Conservation (phyloP, 2,888 invertebrate genomes). For the Eledona agricola region DNA sequence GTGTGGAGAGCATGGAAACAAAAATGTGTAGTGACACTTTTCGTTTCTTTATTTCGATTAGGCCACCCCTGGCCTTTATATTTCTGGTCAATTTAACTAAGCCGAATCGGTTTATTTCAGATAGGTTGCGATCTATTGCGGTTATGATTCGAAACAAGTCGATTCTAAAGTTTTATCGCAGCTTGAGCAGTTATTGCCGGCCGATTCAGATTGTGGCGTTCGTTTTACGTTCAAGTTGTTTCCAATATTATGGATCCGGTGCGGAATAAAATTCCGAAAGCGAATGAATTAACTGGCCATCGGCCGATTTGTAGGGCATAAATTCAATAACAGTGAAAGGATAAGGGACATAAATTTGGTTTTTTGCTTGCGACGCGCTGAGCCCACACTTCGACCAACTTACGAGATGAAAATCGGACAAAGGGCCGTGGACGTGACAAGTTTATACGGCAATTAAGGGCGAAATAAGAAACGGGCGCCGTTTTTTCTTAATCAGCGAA, state of each 20-base stretch:
- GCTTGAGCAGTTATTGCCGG: constrained; percentile 35
- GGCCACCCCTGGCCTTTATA: constrained; percentile 42
- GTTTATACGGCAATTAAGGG: too few species aligned
- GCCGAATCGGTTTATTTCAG: constrained; percentile 48
- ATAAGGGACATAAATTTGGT: constrained; percentile 10
- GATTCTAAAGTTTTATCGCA: constrained; percentile 40
- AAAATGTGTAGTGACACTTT: too few species aligned
- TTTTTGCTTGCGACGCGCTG: constrained; percentile 12
- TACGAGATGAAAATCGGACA: too few species aligned
- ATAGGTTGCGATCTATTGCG: constrained; percentile 46
- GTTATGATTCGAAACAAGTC: constrained; percentile 40
- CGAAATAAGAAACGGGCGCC: too few species aligned
- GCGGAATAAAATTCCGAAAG: constrained; percentile 24
- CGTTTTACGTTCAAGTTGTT: constrained; percentile 34
- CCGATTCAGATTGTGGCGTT: constrained; percentile 31
- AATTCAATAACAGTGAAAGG: constrained; percentile 17
- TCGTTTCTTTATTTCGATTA: too few species aligned
- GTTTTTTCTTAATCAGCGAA: too few species aligned
- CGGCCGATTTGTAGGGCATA: too few species aligned
- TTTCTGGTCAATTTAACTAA: constrained; percentile 51
- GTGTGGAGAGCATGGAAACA: constrained; percentile 27
- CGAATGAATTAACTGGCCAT: constrained; percentile 5
- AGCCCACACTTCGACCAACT: constrained; percentile 7
- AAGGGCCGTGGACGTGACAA: too few species aligned
- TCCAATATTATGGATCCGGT: constrained; percentile 19